Percentiles rank a stretch among this genome's conserved stretches.
Evolutionary conservation across 2,797 vertebrate genomes (phyloP).

Genomic region (Danio kyathit): DNA sequence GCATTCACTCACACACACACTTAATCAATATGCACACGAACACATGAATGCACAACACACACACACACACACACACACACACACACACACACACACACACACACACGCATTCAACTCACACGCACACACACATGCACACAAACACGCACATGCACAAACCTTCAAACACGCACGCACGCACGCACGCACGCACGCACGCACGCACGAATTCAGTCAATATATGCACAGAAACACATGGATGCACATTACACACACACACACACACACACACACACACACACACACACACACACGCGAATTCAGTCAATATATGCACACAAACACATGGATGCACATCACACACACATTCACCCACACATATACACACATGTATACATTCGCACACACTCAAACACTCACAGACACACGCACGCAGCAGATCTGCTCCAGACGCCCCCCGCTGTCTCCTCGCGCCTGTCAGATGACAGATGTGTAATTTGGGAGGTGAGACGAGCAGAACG

Average conservation of each 20-base stretch:
- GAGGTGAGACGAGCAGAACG: constrained; percentile 66
- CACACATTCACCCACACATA: too few species aligned
- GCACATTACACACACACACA: constrained; percentile 18
- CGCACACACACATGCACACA: too few species aligned
- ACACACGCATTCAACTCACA: too few species aligned
- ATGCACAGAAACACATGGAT: too few species aligned
- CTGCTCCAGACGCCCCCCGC: constrained; percentile 37
- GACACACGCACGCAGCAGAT: not conserved
- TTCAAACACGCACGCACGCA: not conserved
- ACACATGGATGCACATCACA: too few species aligned
- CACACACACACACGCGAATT: too few species aligned
- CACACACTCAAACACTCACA: constrained; percentile 18
- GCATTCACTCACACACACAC: too few species aligned
- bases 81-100: too few species aligned
- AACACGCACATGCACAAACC: too few species aligned
- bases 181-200: not conserved
- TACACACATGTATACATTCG: not conserved
- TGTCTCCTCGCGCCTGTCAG: constrained; percentile 38
- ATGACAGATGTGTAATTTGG: constrained; percentile 64
- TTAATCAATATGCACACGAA: too few species aligned
- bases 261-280: not conserved
- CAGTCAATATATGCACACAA: too few species aligned
- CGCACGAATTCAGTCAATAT: not conserved
- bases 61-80: not conserved
- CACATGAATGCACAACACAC: too few species aligned